Evolutionary conservation across 2,888 invertebrate species (phyloP), one percentile per base, ranked within the genome.

Genomic region (Autographa gamma): DNA sequence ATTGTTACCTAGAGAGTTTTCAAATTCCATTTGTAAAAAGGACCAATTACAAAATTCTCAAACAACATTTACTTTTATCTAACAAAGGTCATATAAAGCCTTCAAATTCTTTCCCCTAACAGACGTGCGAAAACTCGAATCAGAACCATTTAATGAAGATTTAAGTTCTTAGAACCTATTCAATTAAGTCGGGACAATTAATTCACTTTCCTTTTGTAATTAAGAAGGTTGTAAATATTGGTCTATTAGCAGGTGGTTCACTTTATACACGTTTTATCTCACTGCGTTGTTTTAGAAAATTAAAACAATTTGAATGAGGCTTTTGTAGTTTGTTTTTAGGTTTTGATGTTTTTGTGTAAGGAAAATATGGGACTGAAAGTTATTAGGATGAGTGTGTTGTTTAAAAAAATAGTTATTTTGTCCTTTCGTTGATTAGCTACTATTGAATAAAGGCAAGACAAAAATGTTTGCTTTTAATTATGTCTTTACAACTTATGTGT

Each of bases 141-240:
- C 66, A 59, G 34, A 54, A 60, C 38, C 59, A 67, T 64, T 77
- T 71, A 74, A 19, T n/a, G 58, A 65, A 71, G 71, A 78, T 78
- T 78, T 78, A 74, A 67, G 75, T 78, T 60, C 41, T 58, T 18
- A 63, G 63, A 60, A 43, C 52, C 63, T 11, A 65, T 79, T 73
- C 70, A 78, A 78, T 80, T 81, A 81, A 72, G 68, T 67, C 25
- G n/a, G 60, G 71, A 70, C 66, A 81, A 81, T 81, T 76, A 80
- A 76, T 54, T 72, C 60, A 74, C 70, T 63, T 68, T 58, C 74
- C 68, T 69, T 73, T 71, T 62, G 60, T 65, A 69, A 71, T 70
- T 74, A 74, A 81, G 63, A 61, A 34, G 71, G 69, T 64, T 41
- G 72, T 81, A 79, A 76, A 81, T 76, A 81, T 76, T 60, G 70